Conservation (phyloP, 2,888 invertebrate genomes). For the Heliothis peltigera region DNA sequence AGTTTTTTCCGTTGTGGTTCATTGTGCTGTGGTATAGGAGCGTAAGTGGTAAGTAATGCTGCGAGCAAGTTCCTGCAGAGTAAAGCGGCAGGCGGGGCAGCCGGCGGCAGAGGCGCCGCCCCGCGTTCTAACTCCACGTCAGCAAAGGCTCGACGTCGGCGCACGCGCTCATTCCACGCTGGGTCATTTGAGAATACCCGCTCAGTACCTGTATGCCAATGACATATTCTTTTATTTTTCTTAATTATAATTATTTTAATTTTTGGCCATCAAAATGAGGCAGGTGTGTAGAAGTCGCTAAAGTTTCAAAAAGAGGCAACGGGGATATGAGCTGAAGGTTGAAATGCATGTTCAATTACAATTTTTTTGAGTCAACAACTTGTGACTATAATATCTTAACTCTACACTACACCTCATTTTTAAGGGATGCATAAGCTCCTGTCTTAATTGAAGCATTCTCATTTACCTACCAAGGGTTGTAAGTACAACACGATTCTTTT, state of each 20-base stretch:
- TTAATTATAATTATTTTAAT: no score
- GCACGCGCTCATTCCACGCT: conserved; percentile 89
- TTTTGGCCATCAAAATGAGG: no score
- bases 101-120: conserved; percentile 50
- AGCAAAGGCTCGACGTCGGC: conserved; percentile 90
- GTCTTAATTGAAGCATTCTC: no score
- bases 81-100: conserved; percentile 72
- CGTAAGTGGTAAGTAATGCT: conserved; percentile 80
- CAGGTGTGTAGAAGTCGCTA: no score
- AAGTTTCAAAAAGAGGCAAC: no score
- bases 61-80: conserved; percentile 88
- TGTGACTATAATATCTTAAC: no score
- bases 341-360: no score
- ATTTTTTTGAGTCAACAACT: no score
- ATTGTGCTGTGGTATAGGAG: conserved; percentile 69
- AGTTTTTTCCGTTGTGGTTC: conserved; percentile 81
- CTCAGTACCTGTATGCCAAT: conserved; percentile 67
- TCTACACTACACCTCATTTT: no score
- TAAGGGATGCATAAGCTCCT: no score
- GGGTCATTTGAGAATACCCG: conserved; percentile 75
- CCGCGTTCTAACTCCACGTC: conserved; percentile 92
- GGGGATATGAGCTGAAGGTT: no score
- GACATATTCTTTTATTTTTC: neutral
- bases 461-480: no score
- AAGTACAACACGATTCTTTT: neutral